Base-by-base conservation (phyloP, 2,113 vertebrate species). In the Syrmaticus mikado region DNA sequence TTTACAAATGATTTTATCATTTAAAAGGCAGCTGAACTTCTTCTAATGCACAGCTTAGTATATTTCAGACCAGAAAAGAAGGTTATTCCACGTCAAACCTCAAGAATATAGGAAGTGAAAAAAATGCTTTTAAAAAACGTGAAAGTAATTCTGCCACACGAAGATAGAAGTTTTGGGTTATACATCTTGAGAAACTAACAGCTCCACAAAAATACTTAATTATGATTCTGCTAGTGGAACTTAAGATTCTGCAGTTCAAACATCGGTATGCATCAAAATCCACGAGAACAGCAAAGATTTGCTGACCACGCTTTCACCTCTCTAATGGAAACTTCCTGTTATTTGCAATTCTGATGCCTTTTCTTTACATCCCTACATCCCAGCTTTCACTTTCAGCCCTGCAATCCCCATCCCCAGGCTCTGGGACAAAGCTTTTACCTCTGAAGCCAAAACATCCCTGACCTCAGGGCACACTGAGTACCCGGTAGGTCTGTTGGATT, bases 401-500 rank as follows among this genome's bases (percentile, higher is more conserved):
- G 11, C 24, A 15, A 16, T 4, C 28, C 24, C 27, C 24, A 70
- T 24, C 67, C n/a, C 45, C 17, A 68, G 8, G 24, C 13, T 38
- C 43, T 41, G 13, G 46, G 34, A 28, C 25, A 20, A 12, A 6
- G 17, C 10, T 67, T 22, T 71, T 41, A 30, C 10, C 64, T 82
- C 57, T 65, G 14, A 36, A 45, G 36, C 40, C 5, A 5, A 50
- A 64, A 57, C 16, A 3, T 40, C 67, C 40, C 19, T 66, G 24
- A 24, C 20, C 45, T 52, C 38, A 4, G 3, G n/a, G 15, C 1
- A 0, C 7, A 15, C 9, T 13, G 8, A 82, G 45, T 19, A 32
- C 14, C 3, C 5, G 2, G 24, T 25, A 13, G 19, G 9, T 52
- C 55, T 30, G 16, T 21, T 52, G n/a, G 10, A 40, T 75, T 70